Percentiles rank a stretch among this genome's conserved stretches.
phyloP scores from a whole-genome alignment of 2,113 vertebrate genomes.

The Sinocyclocheilus maitianheensis region DNA sequence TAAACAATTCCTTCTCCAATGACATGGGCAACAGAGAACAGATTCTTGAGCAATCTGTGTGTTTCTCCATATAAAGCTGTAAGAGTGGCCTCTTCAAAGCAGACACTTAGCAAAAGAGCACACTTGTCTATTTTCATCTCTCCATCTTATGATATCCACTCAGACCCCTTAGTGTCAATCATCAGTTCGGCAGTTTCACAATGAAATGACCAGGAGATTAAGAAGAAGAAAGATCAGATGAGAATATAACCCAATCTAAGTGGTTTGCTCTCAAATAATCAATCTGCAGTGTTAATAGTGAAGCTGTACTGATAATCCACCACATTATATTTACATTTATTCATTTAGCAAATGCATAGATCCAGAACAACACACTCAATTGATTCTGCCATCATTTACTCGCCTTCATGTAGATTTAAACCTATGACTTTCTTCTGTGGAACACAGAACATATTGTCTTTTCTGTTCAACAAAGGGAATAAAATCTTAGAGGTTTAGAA shows the following conservation, averaged over 20 bases:
- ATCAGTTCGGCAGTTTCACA: background rate
- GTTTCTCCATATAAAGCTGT: slow-evolving; percentile 5
- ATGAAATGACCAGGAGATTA: background rate
- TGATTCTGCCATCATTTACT: background rate
- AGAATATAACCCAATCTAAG: background rate
- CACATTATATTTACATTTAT: background rate
- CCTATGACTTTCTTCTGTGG: background rate
- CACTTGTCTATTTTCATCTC: slow-evolving; percentile 5
- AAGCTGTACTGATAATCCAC: background rate
- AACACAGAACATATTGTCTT: background rate
- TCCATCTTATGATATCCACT: background rate
- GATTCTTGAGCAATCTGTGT: background rate
- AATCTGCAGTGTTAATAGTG: background rate
- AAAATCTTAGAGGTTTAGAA: no score
- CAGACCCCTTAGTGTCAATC: background rate
- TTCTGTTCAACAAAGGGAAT: background rate
- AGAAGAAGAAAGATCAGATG: background rate
- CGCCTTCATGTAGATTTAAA: no score
- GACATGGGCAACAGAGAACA: slow-evolving; percentile 8
- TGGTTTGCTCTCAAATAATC: background rate
- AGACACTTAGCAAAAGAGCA: background rate
- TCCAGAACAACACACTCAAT: background rate
- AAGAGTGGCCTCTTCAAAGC: background rate
- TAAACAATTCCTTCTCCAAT: slow-evolving; percentile 8
- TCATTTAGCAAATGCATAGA: background rate